phyloP scores from a whole-genome alignment of 2,113 vertebrate genomes.

The Calidris pygmaea region DNA sequence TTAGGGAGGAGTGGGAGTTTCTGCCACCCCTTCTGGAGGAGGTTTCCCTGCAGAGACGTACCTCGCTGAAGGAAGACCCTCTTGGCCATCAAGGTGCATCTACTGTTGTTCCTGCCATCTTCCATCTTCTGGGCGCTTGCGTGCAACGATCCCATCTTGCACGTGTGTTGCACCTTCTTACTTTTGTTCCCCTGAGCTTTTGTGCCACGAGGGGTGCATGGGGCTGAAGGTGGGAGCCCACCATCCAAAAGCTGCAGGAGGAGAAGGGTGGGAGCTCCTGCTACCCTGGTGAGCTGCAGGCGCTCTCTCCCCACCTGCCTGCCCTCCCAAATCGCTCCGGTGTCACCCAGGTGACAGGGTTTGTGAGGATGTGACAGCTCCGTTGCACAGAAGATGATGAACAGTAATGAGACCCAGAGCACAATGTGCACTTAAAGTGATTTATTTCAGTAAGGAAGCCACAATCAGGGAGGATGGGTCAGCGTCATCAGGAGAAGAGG shows the following conservation, averaged over 20 bases:
- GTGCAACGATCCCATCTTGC: fast-evolving
- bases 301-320: background rate
- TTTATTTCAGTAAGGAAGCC: conserved; percentile 20
- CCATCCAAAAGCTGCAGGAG: fast-evolving
- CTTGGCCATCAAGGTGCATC: background rate
- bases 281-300: background rate
- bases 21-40: background rate
- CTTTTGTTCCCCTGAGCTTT: background rate
- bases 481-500: conserved; percentile 8
- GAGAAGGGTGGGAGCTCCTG: background rate
- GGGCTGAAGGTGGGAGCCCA: background rate
- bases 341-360: background rate
- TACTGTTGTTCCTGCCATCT: background rate
- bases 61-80: background rate
- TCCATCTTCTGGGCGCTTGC: background rate
- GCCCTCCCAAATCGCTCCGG: background rate
- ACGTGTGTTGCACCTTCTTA: background rate
- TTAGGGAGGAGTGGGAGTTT: background rate
- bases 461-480: conserved; percentile 29
- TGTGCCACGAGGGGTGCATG: fast-evolving
- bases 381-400: background rate
- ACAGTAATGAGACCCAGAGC: conserved; percentile 21
- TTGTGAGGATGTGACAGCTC: conserved; percentile 6
- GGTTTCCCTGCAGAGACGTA: background rate
- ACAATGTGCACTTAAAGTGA: conserved; percentile 2